Evolutionary conservation across 2,113 vertebrate species (phyloP), one percentile per base, ranked within the genome.

Genomic region (Phrynosoma platyrhinos): DNA sequence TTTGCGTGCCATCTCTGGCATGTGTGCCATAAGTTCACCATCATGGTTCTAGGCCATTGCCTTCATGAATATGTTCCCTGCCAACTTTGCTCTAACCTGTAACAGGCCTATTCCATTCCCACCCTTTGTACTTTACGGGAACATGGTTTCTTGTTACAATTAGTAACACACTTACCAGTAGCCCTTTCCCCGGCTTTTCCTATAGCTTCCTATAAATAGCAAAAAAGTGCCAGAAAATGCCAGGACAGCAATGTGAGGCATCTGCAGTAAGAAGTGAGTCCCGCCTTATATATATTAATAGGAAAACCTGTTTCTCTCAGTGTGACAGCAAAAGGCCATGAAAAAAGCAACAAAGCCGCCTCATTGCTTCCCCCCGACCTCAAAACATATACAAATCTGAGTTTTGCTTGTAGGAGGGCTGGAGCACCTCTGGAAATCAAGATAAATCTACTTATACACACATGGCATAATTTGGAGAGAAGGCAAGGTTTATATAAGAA

Each of bases 401-500:
- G 68, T 12, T 0, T 4, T 64, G 47, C 72, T 53, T 32, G 87
- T 76, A 76, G 58, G 1, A 0, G 87, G 55, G 52, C 62, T 0
- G 0, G 52, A 89, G 86, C 76, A 13, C 0, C 0, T 81, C 0
- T 90, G 92, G 89, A 88, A 93, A 62, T 0, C 0, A 0, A 16
- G 79, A 80, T 58, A 81, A 79, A 90, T 91, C 88, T 77, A 0
- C 87, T 82, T 74, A 55, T 23, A 91, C 5, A 1, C 91, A 88
- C 93, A 89, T 89, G 86, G 87, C 4, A 0, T 92, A 93, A 86
- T 93, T 94, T 92, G 93, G 94, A 91, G 95, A 92, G 90, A 92
- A 94, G 93, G 90, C 91, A 88, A 94, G 94, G 94, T 95, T 96
- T 96, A 96, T 89, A 94, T 83, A 95, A 96, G 95, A 94, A 91